Evolutionary conservation across 2,888 invertebrate genomes (phyloP), one percentile per base, ranked within the genome.

Genomic region (Cosmorhoe ocellata): DNA sequence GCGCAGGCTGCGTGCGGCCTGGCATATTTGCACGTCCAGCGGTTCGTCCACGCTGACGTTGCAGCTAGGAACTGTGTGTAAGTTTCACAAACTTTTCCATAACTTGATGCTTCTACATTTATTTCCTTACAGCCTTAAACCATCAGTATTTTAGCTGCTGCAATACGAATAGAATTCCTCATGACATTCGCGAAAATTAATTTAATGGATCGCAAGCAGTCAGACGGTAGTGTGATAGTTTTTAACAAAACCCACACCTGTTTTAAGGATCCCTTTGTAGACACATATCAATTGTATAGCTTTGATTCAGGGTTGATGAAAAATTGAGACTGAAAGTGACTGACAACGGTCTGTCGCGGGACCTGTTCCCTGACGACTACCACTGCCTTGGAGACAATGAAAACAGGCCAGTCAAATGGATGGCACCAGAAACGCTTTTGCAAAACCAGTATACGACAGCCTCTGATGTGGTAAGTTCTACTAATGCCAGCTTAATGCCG

Each of bases 371-470:
- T 10, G 93, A 93, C 59, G 98, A 99, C 84, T 98, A 98, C 85
- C 96, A 97, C 80, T 97, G 97, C 81, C 91, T 98, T 55, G 97
- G 96, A 1, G 98, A 98, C 87, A 97, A 97, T 74, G 97, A 98
- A 78, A 97, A 97, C 81, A 91, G 98, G 50, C 98, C 98, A 1
- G 94, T 98, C 60, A 98, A 97, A 85, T 98, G 98, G 98, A 93
- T 98, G 91, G 95, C 98, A 0, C 91, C 97, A 31, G 98, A 98
- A 84, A 94, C 96, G 26, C 85, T 97, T 52, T 91, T 95, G 47
- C 94, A 95, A 71, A 94, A 95, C 68, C 94, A 95, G 72, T 98
- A 96, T 78, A 94, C 95, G 52, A 94, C 95, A 39, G 95, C 97
- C 48, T 96, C 97, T 43, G 98, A 99, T 90, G 96, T 98, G 92